Percentiles rank a stretch among this genome's conserved stretches.
phyloP scores from a whole-genome alignment of 2,888 invertebrate genomes.

The Drymonia ruficornis region DNA sequence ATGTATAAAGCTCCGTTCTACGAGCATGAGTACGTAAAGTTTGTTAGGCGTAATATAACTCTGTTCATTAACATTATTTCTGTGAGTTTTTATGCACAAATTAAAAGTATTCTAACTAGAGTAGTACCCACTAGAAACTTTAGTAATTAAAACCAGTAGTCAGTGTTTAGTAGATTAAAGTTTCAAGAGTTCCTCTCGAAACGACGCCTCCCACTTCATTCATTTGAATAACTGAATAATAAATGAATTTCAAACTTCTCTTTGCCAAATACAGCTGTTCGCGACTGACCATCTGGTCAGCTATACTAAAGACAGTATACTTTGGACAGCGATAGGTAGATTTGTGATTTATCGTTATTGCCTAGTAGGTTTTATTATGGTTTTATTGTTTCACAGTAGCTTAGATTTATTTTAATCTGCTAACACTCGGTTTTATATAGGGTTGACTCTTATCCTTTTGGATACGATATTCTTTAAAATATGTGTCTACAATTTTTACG shows the following conservation, averaged over 20 bases:
- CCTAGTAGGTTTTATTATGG: neutral
- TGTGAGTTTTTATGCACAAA: no score
- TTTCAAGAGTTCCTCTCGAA: conserved; percentile 7
- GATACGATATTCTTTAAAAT: no score
- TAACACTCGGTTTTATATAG: no score
- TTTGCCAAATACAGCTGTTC: conserved; percentile 31
- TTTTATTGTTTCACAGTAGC: conserved; percentile 3
- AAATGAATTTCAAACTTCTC: conserved; percentile 26
- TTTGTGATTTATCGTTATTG: neutral
- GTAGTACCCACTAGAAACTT: conserved; percentile 4
- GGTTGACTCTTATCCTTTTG: no score
- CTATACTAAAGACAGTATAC: conserved; percentile 4
- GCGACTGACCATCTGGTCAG: conserved; percentile 30
- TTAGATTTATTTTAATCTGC: no score
- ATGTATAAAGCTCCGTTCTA: no score
- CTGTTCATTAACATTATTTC: no score
- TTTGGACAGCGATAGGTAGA: neutral
- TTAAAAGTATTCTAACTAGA: no score
- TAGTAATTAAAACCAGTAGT: conserved; percentile 18
- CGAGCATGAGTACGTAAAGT: no score
- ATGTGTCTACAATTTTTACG: no score
- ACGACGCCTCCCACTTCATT: conserved; percentile 32
- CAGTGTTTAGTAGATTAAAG: neutral
- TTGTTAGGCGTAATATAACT: no score
- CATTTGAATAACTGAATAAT: conserved; percentile 38